A percentile compares a stretch with the other conserved stretches of the same genome.
phyloP scores from a whole-genome alignment of 2,113 vertebrate species.

The Cyprinus carpio region DNA sequence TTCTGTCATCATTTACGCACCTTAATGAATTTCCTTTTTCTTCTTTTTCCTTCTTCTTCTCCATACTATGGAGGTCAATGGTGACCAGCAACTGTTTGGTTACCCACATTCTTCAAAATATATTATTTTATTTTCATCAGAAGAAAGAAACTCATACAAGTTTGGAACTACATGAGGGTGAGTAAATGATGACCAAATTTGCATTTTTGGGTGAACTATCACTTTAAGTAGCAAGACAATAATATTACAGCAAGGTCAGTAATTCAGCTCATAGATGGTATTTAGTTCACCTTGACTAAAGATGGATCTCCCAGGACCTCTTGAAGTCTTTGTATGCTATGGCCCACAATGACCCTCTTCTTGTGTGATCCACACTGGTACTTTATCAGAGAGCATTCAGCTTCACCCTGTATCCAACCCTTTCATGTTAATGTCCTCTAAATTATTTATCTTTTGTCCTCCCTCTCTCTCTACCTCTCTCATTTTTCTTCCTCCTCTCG shows the following conservation, averaged over 20 bases:
- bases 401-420: conserved; percentile 62
- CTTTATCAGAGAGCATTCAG: conserved; percentile 69
- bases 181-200: too few relatives aligned
- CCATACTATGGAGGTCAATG: too few relatives aligned
- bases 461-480: conserved; percentile 25
- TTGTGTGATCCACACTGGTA: conserved; percentile 70
- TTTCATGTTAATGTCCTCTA: conserved; percentile 76
- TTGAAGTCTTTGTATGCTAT: neutral
- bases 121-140: too few relatives aligned
- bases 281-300: conserved; percentile 1
- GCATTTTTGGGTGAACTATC: neutral
- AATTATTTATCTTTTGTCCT: conserved; percentile 72
- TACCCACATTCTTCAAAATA: too few relatives aligned
- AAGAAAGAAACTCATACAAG: too few relatives aligned
- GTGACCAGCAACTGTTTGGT: neutral
- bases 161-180: too few relatives aligned
- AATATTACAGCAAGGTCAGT: neutral
- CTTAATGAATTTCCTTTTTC: neutral
- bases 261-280: neutral
- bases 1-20: too few relatives aligned
- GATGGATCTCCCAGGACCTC: neutral
- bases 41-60: too few relatives aligned
- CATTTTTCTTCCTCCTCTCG: neutral
- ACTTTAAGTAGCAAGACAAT: neutral
- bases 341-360: conserved; percentile 39